A percentile compares a stretch with the other conserved stretches of the same genome.
phyloP scores from a whole-genome alignment of 2,113 vertebrate genomes.

The Serilophus lunatus region DNA sequence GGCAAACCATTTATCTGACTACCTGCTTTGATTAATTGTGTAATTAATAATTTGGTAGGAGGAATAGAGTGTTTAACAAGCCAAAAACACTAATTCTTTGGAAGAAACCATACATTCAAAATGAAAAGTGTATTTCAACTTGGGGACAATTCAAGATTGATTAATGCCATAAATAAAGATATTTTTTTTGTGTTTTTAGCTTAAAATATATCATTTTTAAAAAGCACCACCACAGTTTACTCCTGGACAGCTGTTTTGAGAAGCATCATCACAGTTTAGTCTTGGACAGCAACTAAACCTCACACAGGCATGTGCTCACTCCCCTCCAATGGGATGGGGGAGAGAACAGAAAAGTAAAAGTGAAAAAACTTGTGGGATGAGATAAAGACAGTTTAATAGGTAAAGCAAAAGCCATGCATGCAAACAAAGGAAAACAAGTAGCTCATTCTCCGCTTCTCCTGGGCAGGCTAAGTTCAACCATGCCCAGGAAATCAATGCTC shows the following conservation, averaged over 20 bases:
- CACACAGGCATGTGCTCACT: background rate
- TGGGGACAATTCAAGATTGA: background rate
- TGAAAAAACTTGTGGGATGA: background rate
- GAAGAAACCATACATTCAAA: background rate
- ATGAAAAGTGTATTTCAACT: conserved; percentile 12
- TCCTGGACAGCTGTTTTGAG: background rate
- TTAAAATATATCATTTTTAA: background rate
- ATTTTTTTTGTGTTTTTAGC: background rate
- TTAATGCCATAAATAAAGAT: background rate
- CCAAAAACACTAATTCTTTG: conserved; percentile 9
- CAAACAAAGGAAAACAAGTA: background rate
- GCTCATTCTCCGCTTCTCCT: background rate
- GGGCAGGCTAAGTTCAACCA: background rate
- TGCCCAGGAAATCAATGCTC: accelerated
- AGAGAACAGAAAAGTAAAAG: background rate
- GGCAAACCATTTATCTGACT: background rate
- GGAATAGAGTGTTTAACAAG: background rate
- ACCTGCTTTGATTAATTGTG: background rate
- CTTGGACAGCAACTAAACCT: background rate
- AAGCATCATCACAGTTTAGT: background rate
- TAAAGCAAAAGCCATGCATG: background rate
- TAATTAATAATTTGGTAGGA: conserved; percentile 16
- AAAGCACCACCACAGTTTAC: background rate
- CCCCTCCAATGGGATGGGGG: background rate
- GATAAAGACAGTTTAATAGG: background rate